Base-by-base conservation (phyloP, 2,888 invertebrate genomes). In the Nudaria mundana region DNA sequence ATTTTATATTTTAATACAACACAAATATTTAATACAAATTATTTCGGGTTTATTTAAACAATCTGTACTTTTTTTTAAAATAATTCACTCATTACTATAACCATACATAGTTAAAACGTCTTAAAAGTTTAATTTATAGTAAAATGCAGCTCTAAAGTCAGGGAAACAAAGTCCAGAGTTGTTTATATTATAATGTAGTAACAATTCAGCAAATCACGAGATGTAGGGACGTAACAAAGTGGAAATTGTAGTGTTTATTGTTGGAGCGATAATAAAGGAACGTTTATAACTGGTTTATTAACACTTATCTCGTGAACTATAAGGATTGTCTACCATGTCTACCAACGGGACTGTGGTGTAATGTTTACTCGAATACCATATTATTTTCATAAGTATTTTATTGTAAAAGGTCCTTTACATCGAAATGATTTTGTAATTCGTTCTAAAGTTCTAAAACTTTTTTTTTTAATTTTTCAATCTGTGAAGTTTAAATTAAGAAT, bases 231-330 rank as follows among this genome's bases (percentile, higher is more conserved):
- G 55, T 62, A 65, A 68, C 68, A 56, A 62, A 62, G 62, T 66
- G 63, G 56, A 60, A 66, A 66, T 57, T 58, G 63, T 59, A 53
- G 57, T 66, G 70, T 72, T 74, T 70, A 73, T 66, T 63, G 68
- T 66, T 60, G 60, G 55, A 56, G 57, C 56, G 48, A 60, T 64
- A 67, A 61, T 72, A 71, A 72, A 69, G 53, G 43, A 44, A 56
- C 52, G 48, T 69, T 73, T 69, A 73, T 67, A 67, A 56, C 63
- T 51, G 56, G 68, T 72, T 75, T 72, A 74, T 68, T 63, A 63
- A 64, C 64, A 61, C 63, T 63, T 54, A 55, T 59, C 63, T 66
- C 55, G 55, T 65, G 66, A 61, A 63, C 56, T 56, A 57, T 52
- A 50, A 51, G 39, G 56, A 56, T 54, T 60, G 57, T 59, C 56